Conservation (phyloP, 2,888 invertebrate genomes). For the Drosophila atripex region DNA sequence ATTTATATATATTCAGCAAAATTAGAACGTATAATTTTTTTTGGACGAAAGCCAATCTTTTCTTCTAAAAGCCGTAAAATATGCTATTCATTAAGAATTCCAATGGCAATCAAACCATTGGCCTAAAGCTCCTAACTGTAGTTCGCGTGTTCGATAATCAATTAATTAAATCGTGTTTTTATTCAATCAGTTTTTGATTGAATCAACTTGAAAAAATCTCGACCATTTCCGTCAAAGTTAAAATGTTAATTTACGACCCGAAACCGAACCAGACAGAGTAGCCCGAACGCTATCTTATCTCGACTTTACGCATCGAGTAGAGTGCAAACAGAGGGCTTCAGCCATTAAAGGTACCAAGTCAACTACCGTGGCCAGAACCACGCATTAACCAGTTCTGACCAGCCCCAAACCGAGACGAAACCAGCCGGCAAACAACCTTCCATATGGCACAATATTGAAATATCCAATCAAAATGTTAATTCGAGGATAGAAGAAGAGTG, state of each 20-base stretch:
- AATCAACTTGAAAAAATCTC: constrained; percentile 1
- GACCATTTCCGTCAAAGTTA: not conserved
- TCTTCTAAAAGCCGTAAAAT: not conserved
- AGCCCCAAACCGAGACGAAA: constrained; percentile 23
- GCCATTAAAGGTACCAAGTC: constrained; percentile 55
- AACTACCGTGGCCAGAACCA: constrained; percentile 7
- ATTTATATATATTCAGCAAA: constrained; percentile 18
- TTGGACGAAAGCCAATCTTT: not conserved
- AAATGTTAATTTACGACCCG: constrained; percentile 24
- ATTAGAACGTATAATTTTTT: not conserved
- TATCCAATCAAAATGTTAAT: constrained; percentile 80
- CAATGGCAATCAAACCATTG: not conserved
- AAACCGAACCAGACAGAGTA: constrained; percentile 37
- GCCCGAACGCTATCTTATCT: constrained; percentile 57
- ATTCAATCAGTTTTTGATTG: not conserved
- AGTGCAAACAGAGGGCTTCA: constrained; percentile 44
- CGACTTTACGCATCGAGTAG: constrained; percentile 30
- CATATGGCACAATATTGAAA: constrained; percentile 77
- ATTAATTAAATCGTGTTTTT: not conserved
- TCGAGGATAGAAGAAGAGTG: constrained; percentile 41
- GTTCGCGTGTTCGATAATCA: not conserved
- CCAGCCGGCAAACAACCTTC: constrained; percentile 41
- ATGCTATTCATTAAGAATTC: not conserved
- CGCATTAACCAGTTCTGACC: constrained; percentile 28
- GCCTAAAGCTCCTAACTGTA: too few relatives aligned